These are phyloP conservation scores for Ariolimax columbianus DNA, from an alignment of 2,888 invertebrate genomes.

Conservation along the genomic window DNA sequence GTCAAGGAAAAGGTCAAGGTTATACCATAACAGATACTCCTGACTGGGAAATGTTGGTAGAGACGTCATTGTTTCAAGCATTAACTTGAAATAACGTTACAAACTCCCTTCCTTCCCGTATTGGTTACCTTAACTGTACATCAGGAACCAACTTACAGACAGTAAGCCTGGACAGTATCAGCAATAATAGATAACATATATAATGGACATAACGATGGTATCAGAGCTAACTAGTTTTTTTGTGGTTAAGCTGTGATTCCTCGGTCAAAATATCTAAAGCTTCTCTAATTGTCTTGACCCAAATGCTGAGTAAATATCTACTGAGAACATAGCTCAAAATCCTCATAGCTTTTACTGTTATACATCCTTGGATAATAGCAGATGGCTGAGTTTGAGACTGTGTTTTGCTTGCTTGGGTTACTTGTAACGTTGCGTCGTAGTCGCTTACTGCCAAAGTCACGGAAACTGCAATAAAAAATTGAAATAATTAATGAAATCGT, in stretches of 20 bases:
- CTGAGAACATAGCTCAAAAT: not conserved
- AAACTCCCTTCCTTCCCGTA: too few relatives aligned
- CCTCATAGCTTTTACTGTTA: not conserved
- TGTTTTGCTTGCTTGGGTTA: not conserved
- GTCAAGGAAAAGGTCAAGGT: too few relatives aligned
- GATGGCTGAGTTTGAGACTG: not conserved
- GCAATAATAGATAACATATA: too few relatives aligned
- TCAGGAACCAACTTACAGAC: too few relatives aligned
- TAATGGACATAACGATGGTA: not conserved
- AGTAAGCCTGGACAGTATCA: too few relatives aligned
- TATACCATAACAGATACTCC: too few relatives aligned
- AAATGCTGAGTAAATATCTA: not conserved
- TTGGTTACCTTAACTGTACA: too few relatives aligned
- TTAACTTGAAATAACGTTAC: too few relatives aligned
- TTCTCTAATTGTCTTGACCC: not conserved
- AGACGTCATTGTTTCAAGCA: too few relatives aligned
- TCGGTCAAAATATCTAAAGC: not conserved
- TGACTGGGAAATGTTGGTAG: too few relatives aligned
- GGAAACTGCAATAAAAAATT: not conserved
- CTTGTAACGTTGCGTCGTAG: not conserved
- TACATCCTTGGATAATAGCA: not conserved
- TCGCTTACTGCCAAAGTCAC: slow-evolving; percentile 3
- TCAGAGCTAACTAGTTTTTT: not conserved
- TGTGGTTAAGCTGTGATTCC: not conserved
- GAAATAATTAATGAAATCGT: too few relatives aligned